Evolutionary conservation across 2,888 invertebrate species (phyloP).

Genomic region (Taphrorychus bicolor): DNA sequence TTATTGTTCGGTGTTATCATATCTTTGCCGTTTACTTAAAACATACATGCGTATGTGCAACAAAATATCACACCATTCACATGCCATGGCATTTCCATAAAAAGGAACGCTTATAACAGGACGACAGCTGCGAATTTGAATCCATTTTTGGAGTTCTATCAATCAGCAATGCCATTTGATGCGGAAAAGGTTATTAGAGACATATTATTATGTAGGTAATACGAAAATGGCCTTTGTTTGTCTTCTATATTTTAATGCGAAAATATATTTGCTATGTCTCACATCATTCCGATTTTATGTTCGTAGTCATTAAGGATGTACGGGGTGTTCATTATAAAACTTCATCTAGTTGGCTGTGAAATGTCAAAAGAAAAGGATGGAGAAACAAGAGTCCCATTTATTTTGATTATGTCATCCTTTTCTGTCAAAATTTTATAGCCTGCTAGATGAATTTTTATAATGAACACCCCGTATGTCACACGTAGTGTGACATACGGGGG

Average conservation of each 20-base stretch:
- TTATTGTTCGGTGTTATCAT: neutral
- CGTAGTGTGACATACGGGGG: no score
- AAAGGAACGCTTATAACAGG: slow-evolving; percentile 15
- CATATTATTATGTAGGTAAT: slow-evolving; percentile 9
- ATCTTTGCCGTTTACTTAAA: neutral
- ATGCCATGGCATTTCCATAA: slow-evolving; percentile 29
- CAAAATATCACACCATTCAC: slow-evolving; percentile 16
- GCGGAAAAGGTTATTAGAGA: slow-evolving; percentile 38
- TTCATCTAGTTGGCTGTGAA: no score
- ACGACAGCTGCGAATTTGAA: slow-evolving; percentile 17
- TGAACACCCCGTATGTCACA: no score
- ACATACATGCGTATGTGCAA: neutral
- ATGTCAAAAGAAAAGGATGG: no score
- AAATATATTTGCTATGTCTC: no score
- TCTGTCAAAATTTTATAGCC: no score
- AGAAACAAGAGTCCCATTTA: no score
- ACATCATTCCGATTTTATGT: no score
- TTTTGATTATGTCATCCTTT: no score
- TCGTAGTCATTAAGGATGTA: no score
- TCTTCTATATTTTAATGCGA: neutral
- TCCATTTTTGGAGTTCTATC: slow-evolving; percentile 23
- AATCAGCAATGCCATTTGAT: slow-evolving; percentile 29
- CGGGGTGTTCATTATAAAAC: no score
- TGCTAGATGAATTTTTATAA: no score
- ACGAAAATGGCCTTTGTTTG: neutral